Evolutionary conservation across 2,797 vertebrate genomes (phyloP).

Genomic region (Myotis planiceps): DNA sequence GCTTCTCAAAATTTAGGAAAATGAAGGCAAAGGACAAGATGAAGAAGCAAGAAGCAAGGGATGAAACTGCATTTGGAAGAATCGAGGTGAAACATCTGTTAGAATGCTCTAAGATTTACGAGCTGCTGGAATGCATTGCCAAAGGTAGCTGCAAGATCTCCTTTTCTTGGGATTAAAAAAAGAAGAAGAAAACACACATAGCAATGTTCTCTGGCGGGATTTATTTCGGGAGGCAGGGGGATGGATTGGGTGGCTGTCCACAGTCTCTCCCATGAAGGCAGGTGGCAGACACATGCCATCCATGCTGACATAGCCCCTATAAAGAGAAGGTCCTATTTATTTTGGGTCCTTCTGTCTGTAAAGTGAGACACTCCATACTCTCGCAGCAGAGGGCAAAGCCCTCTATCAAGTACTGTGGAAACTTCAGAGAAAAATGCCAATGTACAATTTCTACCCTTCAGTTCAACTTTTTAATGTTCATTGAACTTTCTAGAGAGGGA

Average conservation of each 20-base stretch:
- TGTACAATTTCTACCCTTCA: background rate
- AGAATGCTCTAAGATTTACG: constrained; percentile 42
- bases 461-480: background rate
- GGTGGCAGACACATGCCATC: background rate
- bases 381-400: background rate
- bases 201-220: background rate
- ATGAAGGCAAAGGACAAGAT: constrained; percentile 10
- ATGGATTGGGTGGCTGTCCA: background rate
- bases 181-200: background rate
- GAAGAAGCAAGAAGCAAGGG: constrained; percentile 19
- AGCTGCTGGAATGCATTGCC: background rate
- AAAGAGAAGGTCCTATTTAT: constrained; percentile 30
- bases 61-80: background rate
- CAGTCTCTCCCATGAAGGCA: background rate
- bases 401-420: background rate
- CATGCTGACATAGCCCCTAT: background rate
- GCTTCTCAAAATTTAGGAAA: constrained; percentile 22
- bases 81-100: background rate
- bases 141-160: background rate
- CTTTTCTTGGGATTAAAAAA: constrained; percentile 4
- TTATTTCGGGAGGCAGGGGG: background rate
- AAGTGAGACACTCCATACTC: background rate
- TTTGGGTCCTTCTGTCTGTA: constrained; percentile 25
- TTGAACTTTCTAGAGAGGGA: background rate
- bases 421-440: background rate